A percentile compares a stretch with the other conserved stretches of the same genome.
Conservation (phyloP, 2,888 invertebrate species). For the Hybos culiciformis region DNA sequence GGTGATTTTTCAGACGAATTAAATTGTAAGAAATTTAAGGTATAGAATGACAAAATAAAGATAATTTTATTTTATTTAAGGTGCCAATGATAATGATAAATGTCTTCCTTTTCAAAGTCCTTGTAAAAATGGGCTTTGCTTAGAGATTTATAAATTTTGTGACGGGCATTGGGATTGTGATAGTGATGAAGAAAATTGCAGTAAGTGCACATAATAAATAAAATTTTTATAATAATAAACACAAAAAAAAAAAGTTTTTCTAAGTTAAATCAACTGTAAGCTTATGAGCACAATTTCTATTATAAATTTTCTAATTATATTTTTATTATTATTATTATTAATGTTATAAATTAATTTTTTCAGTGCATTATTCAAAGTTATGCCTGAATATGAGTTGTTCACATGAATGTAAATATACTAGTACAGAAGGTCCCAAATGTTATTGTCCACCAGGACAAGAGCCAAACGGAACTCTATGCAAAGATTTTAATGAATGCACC, state of each 20-base stretch:
- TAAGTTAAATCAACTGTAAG: too few relatives aligned
- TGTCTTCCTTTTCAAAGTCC: conserved; percentile 56
- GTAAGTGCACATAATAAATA: conserved; percentile 20
- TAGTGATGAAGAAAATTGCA: conserved; percentile 33
- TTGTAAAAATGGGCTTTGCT: conserved; percentile 40
- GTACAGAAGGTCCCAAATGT: conserved; percentile 55
- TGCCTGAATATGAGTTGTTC: conserved; percentile 46
- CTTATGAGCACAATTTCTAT: too few relatives aligned
- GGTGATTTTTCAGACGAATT: conserved; percentile 61
- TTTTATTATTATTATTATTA: not conserved
- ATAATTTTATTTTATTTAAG: conserved; percentile 17
- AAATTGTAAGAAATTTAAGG: conserved; percentile 44
- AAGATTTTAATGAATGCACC: conserved; percentile 66
- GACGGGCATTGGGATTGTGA: conserved; percentile 34
- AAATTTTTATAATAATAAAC: not conserved
- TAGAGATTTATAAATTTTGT: conserved; percentile 34
- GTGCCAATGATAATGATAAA: conserved; percentile 43
- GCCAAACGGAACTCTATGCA: conserved; percentile 45
- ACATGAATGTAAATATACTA: conserved; percentile 56
- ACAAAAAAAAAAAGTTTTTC: not conserved
- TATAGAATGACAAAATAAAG: conserved; percentile 2
- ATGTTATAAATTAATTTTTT: not conserved
- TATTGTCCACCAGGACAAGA: conserved; percentile 56
- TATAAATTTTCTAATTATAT: not conserved
- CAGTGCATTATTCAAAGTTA: conserved; percentile 9